phyloP scores from a whole-genome alignment of 2,888 invertebrate genomes.

The Taphrorychus bicolor region DNA sequence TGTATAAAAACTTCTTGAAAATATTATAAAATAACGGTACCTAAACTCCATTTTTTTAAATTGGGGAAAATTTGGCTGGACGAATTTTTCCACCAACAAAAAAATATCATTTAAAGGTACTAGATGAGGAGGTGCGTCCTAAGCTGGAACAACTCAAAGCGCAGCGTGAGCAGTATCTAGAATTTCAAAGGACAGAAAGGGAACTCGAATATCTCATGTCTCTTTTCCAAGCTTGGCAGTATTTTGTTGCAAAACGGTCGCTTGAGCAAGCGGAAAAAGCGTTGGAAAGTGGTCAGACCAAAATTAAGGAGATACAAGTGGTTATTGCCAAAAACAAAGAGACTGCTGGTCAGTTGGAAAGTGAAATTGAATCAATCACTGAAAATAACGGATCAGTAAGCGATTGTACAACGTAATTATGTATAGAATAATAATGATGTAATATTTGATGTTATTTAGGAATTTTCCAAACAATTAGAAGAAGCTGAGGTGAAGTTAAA shows the following conservation, averaged over 20 bases:
- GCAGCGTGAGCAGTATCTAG: conserved; percentile 83
- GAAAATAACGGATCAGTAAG: conserved; percentile 71
- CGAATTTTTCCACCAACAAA: not conserved
- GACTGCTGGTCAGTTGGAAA: conserved; percentile 64
- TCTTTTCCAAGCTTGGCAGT: conserved; percentile 78
- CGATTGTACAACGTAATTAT: conserved; percentile 18
- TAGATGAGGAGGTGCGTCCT: conserved; percentile 89
- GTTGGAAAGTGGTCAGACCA: conserved; percentile 48
- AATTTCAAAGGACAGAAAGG: conserved; percentile 84
- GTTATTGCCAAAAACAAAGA: conserved; percentile 63
- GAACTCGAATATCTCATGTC: conserved; percentile 84
- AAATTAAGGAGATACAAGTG: conserved; percentile 55
- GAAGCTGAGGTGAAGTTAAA: conserved; percentile 70
- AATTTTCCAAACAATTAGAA: conserved; percentile 70
- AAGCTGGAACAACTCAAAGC: conserved; percentile 84
- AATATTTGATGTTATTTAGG: conserved; percentile 61
- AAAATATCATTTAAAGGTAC: conserved; percentile 60
- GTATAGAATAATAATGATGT: not conserved
- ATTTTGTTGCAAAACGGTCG: conserved; percentile 58
- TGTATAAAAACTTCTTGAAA: too few species aligned
- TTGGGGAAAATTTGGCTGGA: too few species aligned
- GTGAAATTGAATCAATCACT: conserved; percentile 69
- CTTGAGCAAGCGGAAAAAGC: conserved; percentile 48
- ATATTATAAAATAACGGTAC: too few species aligned
- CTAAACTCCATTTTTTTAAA: too few species aligned